A percentile compares a stretch with the other conserved stretches of the same genome.
phyloP scores from a whole-genome alignment of 1,140 invertebrate genomes.

The Chlorops oryzae region DNA sequence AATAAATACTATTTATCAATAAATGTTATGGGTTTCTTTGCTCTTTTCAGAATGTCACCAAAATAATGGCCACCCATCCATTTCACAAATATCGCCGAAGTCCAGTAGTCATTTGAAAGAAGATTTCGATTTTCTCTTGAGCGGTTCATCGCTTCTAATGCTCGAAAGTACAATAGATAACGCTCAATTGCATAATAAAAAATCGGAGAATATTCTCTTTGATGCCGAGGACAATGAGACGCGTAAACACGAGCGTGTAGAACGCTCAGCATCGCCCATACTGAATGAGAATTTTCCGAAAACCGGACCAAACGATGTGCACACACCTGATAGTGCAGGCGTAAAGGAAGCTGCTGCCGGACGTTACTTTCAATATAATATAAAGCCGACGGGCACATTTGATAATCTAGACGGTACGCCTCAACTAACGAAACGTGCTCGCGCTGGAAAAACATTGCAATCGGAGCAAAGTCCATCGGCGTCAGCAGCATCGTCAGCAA shows the following conservation, averaged over 20 bases:
- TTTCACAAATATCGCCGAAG: constrained; percentile 46
- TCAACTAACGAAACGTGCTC: constrained; percentile 26
- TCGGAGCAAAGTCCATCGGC: constrained; percentile 8
- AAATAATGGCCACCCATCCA: constrained; percentile 17
- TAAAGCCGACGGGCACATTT: constrained; percentile 40
- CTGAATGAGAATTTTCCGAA: constrained; percentile 28
- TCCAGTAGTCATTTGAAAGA: constrained; percentile 24
- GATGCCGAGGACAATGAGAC: constrained; percentile 34
- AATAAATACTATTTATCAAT: neutral
- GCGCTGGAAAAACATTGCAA: constrained; percentile 28
- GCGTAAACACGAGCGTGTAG: constrained; percentile 20
- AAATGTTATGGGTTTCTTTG: neutral
- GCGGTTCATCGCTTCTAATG: constrained; percentile 13
- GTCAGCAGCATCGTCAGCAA: constrained; percentile 20
- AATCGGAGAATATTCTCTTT: constrained; percentile 1
- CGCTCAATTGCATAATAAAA: too few relatives aligned
- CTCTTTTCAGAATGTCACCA: constrained; percentile 31
- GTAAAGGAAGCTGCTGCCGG: constrained; percentile 33
- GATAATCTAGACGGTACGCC: constrained; percentile 21
- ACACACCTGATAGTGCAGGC: constrained; percentile 19
- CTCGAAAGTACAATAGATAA: constrained; percentile 32
- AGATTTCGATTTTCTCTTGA: constrained; percentile 1
- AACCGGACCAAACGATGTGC: constrained; percentile 32
- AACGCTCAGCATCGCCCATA: constrained; percentile 39
- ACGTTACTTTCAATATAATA: constrained; percentile 43